Evolutionary conservation across 2,888 invertebrate species (phyloP).

Genomic region (Cremastinae sp.): DNA sequence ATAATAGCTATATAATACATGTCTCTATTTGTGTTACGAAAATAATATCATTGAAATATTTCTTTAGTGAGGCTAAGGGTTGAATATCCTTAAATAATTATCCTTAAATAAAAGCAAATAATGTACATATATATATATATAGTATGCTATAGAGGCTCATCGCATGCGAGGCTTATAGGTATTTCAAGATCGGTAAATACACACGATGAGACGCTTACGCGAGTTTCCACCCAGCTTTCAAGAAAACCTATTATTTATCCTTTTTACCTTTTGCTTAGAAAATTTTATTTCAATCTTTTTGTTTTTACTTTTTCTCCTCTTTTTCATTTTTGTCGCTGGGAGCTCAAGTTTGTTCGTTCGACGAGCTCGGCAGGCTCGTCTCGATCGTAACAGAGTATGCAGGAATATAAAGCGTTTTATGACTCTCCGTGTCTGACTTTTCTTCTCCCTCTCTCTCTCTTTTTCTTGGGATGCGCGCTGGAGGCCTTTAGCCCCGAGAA

Average conservation of each 20-base stretch:
- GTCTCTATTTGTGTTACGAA: too few species aligned
- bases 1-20: too few species aligned
- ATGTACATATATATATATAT: too few species aligned
- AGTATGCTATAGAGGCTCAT: too few species aligned
- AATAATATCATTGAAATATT: too few species aligned
- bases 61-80: too few species aligned
- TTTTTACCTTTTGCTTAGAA: conserved; percentile 50
- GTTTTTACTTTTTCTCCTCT: too few species aligned
- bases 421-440: conserved; percentile 63
- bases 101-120: too few species aligned
- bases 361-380: conserved; percentile 51
- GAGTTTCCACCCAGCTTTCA: conserved; percentile 14
- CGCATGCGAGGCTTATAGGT: too few species aligned
- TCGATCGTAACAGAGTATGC: conserved; percentile 58
- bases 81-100: too few species aligned
- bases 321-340: background rate
- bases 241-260: conserved; percentile 56
- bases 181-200: too few species aligned
- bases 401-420: conserved; percentile 67
- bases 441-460: conserved; percentile 26
- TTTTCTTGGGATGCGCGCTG: conserved; percentile 37
- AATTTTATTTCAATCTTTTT: conserved; percentile 28
- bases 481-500: conserved; percentile 55
- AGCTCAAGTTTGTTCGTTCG: conserved; percentile 37
- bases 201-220: too few species aligned